A percentile compares a stretch with the other conserved stretches of the same genome.
These are phyloP conservation scores for Drosophila eugracilis DNA, from an alignment of 1,140 invertebrate genomes.

Conservation along the genomic window DNA sequence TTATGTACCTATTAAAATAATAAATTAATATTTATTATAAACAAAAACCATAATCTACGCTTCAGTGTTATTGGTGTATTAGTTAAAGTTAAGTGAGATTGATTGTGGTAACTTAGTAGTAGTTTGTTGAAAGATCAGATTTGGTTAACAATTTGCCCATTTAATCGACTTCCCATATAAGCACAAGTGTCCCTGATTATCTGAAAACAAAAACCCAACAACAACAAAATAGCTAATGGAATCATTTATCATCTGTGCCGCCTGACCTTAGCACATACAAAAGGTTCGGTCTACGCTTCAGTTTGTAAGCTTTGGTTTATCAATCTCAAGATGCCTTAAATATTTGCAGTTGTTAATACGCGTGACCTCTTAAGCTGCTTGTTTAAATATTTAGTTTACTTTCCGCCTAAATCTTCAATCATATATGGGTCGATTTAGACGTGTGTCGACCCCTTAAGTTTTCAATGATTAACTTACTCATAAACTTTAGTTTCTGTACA, in stretches of 20 bases:
- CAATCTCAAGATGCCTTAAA: conserved; percentile 56
- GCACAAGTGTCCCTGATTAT: neutral
- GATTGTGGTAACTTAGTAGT: conserved; percentile 1
- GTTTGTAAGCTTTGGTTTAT: conserved; percentile 45
- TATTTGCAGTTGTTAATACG: conserved; percentile 63
- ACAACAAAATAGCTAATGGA: conserved; percentile 30
- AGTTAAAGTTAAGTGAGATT: conserved; percentile 6
- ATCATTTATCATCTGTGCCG: conserved; percentile 41
- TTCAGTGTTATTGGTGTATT: conserved; percentile 6
- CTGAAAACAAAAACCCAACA: conserved; percentile 14
- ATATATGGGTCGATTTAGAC: conserved; percentile 2
- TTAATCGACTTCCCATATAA: conserved; percentile 4
- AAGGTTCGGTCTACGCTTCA: conserved; percentile 21
- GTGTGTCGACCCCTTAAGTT: neutral
- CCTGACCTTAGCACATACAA: conserved; percentile 46
- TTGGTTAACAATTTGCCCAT: no score
- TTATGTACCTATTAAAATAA: conserved; percentile 14
- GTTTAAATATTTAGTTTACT: conserved; percentile 45
- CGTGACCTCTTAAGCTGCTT: conserved; percentile 42
- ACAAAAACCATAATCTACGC: conserved; percentile 4
- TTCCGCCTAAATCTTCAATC: neutral
- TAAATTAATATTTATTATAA: conserved; percentile 39
- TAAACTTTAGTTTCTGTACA: neutral
- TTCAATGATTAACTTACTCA: neutral
- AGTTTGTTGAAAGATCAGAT: neutral